phyloP scores from a whole-genome alignment of 2,113 vertebrate genomes.

The Tragelaphus strepsiceros region DNA sequence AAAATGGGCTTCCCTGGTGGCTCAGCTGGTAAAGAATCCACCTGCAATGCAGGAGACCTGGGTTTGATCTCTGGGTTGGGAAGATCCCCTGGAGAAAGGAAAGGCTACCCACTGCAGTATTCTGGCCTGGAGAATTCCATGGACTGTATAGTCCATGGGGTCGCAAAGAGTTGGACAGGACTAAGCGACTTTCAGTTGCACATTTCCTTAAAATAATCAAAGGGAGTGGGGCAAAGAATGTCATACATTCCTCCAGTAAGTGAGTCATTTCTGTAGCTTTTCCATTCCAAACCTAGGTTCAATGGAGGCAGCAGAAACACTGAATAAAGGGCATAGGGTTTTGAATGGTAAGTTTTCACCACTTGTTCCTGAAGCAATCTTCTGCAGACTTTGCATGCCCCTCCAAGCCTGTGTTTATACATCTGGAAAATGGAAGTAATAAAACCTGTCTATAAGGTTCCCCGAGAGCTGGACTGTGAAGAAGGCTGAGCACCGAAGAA shows the following conservation, averaged over 20 bases:
- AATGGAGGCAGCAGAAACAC: not conserved
- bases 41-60: not conserved
- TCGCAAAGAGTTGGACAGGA: not conserved
- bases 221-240: not conserved
- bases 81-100: not conserved
- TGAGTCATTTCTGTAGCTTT: not conserved
- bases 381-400: not conserved
- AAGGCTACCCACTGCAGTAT: not conserved
- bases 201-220: not conserved
- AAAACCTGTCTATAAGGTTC: not conserved
- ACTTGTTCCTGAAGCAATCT: not conserved
- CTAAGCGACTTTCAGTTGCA: not conserved
- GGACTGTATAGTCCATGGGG: not conserved
- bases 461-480: too few species aligned
- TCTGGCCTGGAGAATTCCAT: not conserved
- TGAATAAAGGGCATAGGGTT: not conserved
- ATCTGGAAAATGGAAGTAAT: not conserved
- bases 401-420: not conserved
- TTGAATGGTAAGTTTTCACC: not conserved
- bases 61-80: not conserved
- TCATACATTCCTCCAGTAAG: not conserved
- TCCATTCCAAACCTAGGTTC: not conserved
- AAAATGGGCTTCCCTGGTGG: not conserved
- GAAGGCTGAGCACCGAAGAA: too few species aligned
- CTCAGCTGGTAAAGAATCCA: not conserved